Percentiles rank a stretch among this genome's conserved stretches.
phyloP scores from a whole-genome alignment of 1,140 invertebrate genomes.

The Zaprionus lachaisei region DNA sequence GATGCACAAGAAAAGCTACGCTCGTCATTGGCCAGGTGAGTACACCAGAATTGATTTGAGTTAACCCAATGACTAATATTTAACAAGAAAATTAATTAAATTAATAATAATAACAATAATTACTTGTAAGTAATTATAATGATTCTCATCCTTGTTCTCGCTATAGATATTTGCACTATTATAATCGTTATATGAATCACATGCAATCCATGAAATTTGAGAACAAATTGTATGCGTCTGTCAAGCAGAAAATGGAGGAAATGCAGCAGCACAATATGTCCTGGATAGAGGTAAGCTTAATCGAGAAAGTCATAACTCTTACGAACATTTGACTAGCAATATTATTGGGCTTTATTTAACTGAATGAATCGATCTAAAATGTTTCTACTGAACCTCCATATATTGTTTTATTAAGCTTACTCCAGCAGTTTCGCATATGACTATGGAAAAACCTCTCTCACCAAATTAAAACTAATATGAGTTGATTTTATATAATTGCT shows the following conservation, averaged over 20 bases:
- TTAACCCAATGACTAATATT: no score
- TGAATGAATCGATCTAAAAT: no score
- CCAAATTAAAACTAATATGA: no score
- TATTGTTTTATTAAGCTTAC: no score
- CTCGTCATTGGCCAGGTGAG: conserved; percentile 88
- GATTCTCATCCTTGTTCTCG: not conserved
- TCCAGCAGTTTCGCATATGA: no score
- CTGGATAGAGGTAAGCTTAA: conserved; percentile 95
- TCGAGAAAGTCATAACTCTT: no score
- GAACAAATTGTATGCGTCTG: conserved; percentile 96
- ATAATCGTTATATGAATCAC: conserved; percentile 99
- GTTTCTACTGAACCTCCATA: not conserved
- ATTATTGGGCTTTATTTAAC: no score
- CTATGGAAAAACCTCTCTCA: no score
- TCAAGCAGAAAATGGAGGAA: conserved; percentile 99
- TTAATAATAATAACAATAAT: no score
- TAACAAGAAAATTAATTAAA: no score
- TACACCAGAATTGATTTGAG: not conserved
- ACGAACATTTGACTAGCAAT: no score
- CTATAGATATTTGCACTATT: conserved; percentile 98
- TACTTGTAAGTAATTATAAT: not conserved
- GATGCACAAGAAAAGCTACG: conserved; percentile 98
- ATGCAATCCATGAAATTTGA: conserved; percentile 99
- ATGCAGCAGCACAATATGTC: conserved; percentile 99
- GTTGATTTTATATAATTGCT: no score